Conservation (phyloP, 2,797 vertebrate genomes). For the Hoplostethus atlanticus region DNA sequence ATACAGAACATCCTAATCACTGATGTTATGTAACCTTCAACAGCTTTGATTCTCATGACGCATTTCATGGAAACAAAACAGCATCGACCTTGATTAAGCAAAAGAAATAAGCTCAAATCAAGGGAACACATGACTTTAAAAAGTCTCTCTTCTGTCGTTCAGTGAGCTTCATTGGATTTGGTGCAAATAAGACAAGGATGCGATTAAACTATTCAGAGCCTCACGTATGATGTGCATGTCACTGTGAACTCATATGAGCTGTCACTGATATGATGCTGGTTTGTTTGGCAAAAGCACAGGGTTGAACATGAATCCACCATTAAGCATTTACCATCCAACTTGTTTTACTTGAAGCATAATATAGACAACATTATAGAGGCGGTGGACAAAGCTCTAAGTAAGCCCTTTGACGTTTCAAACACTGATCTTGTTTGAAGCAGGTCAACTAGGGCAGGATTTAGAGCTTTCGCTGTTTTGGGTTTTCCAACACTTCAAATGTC, state of each 20-base stretch:
- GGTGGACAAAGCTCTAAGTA: slow-evolving; percentile 34
- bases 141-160: neutral
- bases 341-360: slow-evolving; percentile 12
- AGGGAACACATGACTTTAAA: slow-evolving; percentile 4
- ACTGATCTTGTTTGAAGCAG: slow-evolving; percentile 24
- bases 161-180: neutral
- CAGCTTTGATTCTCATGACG: too few relatives aligned
- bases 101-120: slow-evolving; percentile 22
- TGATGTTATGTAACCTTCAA: neutral
- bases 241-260: neutral
- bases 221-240: too few relatives aligned
- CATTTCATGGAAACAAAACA: neutral
- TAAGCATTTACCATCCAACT: slow-evolving; percentile 22
- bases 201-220: too few relatives aligned
- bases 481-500: slow-evolving; percentile 55
- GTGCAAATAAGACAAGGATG: neutral
- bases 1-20: neutral
- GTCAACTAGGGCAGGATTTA: slow-evolving; percentile 30
- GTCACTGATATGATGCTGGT: slow-evolving; percentile 29
- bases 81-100: neutral
- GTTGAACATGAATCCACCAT: slow-evolving; percentile 34
- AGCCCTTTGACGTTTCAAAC: slow-evolving; percentile 42
- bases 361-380: slow-evolving; percentile 24
- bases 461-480: slow-evolving; percentile 46
- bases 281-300: slow-evolving; percentile 35